Conservation (phyloP, 2,888 invertebrate species). For the Thumatha senex region DNA sequence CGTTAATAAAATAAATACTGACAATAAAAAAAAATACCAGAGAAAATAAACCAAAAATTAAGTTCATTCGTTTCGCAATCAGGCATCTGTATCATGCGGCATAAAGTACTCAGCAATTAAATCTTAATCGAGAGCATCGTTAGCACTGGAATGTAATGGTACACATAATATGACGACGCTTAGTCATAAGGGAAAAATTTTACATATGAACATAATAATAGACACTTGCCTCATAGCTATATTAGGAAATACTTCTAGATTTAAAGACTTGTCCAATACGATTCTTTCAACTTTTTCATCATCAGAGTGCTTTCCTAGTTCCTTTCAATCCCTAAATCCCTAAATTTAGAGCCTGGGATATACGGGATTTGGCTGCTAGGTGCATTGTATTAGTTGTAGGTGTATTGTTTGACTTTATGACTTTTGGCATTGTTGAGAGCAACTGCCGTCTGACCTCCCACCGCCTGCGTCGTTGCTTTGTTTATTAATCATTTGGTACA, state of each 20-base stretch:
- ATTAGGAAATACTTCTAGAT: neutral
- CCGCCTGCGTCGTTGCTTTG: too few species aligned
- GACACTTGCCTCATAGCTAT: conserved; percentile 19
- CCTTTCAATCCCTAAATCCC: too few species aligned
- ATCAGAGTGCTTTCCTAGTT: too few species aligned
- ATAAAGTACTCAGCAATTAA: conserved; percentile 51
- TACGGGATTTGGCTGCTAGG: too few species aligned
- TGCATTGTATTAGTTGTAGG: too few species aligned
- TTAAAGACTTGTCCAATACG: neutral
- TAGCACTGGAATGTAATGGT: conserved; percentile 26
- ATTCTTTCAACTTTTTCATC: neutral
- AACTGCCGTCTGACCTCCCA: too few species aligned
- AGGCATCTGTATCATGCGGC: conserved; percentile 24
- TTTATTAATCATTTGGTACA: too few species aligned
- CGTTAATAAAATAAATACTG: neutral
- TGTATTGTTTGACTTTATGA: too few species aligned
- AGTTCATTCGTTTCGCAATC: conserved; percentile 33
- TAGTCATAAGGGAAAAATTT: conserved; percentile 35
- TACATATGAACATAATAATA: conserved; percentile 36
- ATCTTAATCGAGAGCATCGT: conserved; percentile 46
- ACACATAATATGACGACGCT: conserved; percentile 15
- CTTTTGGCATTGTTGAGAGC: too few species aligned
- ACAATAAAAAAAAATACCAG: neutral
- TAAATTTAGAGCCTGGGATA: too few species aligned
- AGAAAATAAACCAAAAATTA: conserved; percentile 16